Evolutionary conservation across 2,113 vertebrate genomes (phyloP).

Genomic region (Equus quagga): DNA sequence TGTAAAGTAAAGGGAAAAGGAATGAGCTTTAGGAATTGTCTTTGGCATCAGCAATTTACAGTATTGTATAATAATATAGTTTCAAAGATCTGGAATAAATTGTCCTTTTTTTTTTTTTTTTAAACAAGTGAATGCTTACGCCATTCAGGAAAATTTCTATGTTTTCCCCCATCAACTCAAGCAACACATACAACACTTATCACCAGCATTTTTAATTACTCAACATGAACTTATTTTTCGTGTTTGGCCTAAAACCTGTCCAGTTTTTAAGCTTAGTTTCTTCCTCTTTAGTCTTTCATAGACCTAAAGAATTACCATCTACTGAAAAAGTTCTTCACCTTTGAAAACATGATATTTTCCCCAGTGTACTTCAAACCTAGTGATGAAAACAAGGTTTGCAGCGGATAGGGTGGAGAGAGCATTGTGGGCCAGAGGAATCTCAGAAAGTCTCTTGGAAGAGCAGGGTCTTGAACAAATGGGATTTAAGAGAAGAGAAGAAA

Average conservation of each 20-base stretch:
- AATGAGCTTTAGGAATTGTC: not conserved
- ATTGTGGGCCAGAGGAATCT: not conserved
- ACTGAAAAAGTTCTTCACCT: not conserved
- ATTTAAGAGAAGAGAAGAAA: slow-evolving; percentile 37
- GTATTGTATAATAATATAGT: not conserved
- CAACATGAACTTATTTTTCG: not conserved
- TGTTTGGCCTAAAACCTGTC: not conserved
- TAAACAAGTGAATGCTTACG: not conserved
- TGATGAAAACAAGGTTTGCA: slow-evolving; percentile 30
- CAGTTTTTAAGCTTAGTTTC: not conserved
- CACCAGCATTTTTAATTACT: not conserved
- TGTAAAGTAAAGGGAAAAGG: not conserved
- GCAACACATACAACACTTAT: not conserved
- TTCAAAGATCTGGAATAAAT: not conserved
- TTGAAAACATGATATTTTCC: not conserved
- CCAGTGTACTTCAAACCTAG: not conserved
- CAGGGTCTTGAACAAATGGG: not conserved
- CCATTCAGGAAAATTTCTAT: not conserved
- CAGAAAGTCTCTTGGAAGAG: slow-evolving; percentile 6
- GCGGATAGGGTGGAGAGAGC: not conserved
- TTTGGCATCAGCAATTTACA: slow-evolving; percentile 34
- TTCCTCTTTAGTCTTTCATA: not conserved
- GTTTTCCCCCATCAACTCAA: not conserved
- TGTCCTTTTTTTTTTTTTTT: not conserved
- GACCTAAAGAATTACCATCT: not conserved